These are phyloP conservation scores for Botia almorhae DNA, from an alignment of 2,797 vertebrate genomes.

Conservation along the genomic window DNA sequence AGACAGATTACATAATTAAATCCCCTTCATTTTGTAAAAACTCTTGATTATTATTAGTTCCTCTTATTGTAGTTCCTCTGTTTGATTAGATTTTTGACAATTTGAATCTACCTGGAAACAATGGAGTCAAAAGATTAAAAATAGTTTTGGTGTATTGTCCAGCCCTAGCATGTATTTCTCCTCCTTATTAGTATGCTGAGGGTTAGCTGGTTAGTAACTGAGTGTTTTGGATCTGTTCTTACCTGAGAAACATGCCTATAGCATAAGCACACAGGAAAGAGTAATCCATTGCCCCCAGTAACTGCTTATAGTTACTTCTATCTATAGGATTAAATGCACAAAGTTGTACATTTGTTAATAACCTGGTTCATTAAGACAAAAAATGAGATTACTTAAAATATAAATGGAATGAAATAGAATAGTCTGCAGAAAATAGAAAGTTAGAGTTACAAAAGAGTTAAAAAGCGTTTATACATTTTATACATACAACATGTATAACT, in stretches of 20 bases:
- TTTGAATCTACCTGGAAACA: neutral
- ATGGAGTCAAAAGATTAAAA: too few species aligned
- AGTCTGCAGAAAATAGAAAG: neutral
- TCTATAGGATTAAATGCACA: slow-evolving; percentile 73
- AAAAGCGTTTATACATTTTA: neutral
- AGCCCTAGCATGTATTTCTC: too few species aligned
- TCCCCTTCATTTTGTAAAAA: too few species aligned
- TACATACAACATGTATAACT: too few species aligned
- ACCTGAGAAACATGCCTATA: slow-evolving; percentile 97
- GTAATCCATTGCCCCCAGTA: slow-evolving; percentile 91
- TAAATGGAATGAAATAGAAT: neutral
- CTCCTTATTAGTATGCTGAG: neutral
- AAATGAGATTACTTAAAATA: neutral
- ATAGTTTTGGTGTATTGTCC: too few species aligned
- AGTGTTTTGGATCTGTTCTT: slow-evolving; percentile 37
- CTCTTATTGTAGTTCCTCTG: too few species aligned
- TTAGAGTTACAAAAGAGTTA: neutral
- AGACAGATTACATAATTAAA: neutral
- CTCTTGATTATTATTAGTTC: too few species aligned
- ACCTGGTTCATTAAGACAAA: neutral
- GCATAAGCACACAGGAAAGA: slow-evolving; percentile 95
- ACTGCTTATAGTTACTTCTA: slow-evolving; percentile 88
- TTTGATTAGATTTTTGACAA: neutral
- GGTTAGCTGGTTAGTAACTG: neutral
- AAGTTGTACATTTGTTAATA: neutral